Conservation (phyloP, 2,113 vertebrate genomes). For the Ovis canadensis region DNA sequence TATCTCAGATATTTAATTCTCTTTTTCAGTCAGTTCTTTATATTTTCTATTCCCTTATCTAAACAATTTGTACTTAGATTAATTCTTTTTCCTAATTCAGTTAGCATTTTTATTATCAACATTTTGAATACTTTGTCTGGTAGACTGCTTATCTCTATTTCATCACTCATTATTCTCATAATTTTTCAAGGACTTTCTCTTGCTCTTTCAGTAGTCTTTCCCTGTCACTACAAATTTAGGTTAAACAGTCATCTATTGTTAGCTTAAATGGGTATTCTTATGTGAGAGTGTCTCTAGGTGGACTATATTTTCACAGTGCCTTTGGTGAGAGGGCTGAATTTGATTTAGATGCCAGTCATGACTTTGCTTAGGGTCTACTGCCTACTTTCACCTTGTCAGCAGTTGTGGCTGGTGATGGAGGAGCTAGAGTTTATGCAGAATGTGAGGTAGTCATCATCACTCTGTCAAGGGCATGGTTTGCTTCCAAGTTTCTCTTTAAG, state of each 20-base stretch:
- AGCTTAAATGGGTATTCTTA: neutral
- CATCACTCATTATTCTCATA: neutral
- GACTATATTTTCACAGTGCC: neutral
- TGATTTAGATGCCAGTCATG: neutral
- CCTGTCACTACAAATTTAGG: neutral
- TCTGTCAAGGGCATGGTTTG: neutral
- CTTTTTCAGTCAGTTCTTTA: neutral
- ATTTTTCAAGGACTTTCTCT: neutral
- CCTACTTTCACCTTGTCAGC: neutral
- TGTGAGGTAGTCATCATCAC: neutral
- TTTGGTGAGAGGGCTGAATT: neutral
- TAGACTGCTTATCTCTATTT: neutral
- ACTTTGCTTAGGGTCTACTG: neutral
- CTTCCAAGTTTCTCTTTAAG: neutral
- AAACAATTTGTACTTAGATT: neutral
- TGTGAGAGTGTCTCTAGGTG: neutral
- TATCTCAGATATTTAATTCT: neutral
- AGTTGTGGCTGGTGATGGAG: neutral
- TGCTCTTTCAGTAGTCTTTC: neutral
- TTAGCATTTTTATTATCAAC: neutral
- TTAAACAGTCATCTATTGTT: neutral
- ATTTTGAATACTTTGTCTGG: neutral
- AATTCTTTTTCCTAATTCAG: neutral
- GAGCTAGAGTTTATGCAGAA: neutral
- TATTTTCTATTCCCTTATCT: neutral